Conservation (phyloP, 2,797 vertebrate species). For the Petrocephalus sullivani region DNA sequence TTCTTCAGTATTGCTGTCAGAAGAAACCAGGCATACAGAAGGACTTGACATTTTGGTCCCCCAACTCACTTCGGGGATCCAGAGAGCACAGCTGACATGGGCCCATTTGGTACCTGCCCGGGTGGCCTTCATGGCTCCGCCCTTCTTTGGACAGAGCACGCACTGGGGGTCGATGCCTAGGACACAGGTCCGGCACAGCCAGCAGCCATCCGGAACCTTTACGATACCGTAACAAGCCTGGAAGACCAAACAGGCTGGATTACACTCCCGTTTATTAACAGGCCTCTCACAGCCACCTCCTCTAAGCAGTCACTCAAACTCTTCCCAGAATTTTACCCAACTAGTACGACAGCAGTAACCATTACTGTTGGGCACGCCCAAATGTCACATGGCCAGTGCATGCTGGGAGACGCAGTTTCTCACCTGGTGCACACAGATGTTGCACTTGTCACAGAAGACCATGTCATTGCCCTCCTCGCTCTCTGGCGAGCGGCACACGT, state of each 20-base stretch:
- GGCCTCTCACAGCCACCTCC: background rate
- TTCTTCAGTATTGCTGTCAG: background rate
- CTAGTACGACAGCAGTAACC: background rate
- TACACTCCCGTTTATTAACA: background rate
- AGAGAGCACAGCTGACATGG: conserved; percentile 95
- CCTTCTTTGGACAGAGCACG: conserved; percentile 88
- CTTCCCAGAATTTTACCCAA: background rate
- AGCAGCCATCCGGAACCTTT: conserved; percentile 93
- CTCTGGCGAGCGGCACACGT: conserved; percentile 93
- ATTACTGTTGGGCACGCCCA: background rate
- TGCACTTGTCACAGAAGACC: conserved; percentile 99
- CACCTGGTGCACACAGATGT: conserved; percentile 98
- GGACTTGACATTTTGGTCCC: background rate
- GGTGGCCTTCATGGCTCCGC: conserved; percentile 96
- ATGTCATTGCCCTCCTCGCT: conserved; percentile 98
- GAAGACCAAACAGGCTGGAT: background rate
- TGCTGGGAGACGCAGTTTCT: conserved; percentile 30
- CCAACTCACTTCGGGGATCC: conserved; percentile 89
- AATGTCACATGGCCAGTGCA: background rate
- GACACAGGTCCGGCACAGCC: conserved; percentile 93
- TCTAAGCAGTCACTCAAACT: background rate
- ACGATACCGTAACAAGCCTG: conserved; percentile 97
- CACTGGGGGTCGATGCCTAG: conserved; percentile 89
- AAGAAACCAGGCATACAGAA: background rate
- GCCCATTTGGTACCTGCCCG: conserved; percentile 93